phyloP scores from a whole-genome alignment of 2,888 invertebrate species.

The Nomada goodeniana region DNA sequence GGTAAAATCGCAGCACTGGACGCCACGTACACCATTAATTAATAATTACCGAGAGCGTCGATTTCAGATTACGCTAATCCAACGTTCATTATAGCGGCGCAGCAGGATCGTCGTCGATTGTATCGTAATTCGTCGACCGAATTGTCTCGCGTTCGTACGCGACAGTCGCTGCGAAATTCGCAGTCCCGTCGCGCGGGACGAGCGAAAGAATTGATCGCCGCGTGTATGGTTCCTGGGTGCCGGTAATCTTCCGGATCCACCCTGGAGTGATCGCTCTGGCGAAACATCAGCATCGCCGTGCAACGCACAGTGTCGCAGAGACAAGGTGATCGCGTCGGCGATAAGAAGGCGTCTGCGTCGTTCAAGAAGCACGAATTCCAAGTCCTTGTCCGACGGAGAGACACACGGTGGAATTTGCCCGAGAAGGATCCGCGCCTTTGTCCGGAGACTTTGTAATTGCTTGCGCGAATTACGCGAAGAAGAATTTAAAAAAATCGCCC shows the following conservation, averaged over 20 bases:
- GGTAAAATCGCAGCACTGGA: constrained; percentile 4
- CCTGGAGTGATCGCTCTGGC: background rate
- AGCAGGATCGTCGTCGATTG: constrained; percentile 8
- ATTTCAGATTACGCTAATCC: constrained; percentile 43
- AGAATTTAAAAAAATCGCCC: background rate
- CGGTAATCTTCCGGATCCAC: constrained; percentile 3
- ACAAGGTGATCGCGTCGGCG: background rate
- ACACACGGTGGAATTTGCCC: background rate
- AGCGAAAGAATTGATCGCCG: constrained; percentile 27
- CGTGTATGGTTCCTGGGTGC: background rate
- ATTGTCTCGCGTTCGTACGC: constrained; percentile 3
- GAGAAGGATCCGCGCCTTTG: background rate
- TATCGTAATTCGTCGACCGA: constrained; percentile 3
- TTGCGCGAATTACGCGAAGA: constrained; percentile 13
- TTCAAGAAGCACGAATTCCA: background rate
- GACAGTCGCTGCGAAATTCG: background rate
- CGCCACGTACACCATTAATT: constrained; percentile 29
- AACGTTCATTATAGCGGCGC: constrained; percentile 37
- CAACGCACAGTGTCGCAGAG: background rate
- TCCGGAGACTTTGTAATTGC: background rate
- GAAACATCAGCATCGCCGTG: background rate
- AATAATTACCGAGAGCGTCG: constrained; percentile 36
- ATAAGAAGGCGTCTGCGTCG: background rate
- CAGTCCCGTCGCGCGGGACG: background rate
- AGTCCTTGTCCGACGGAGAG: background rate